Evolutionary conservation across 64 coral and sea anemone genomes (phyloP).

Genomic region (Pachyseris speciosa): DNA sequence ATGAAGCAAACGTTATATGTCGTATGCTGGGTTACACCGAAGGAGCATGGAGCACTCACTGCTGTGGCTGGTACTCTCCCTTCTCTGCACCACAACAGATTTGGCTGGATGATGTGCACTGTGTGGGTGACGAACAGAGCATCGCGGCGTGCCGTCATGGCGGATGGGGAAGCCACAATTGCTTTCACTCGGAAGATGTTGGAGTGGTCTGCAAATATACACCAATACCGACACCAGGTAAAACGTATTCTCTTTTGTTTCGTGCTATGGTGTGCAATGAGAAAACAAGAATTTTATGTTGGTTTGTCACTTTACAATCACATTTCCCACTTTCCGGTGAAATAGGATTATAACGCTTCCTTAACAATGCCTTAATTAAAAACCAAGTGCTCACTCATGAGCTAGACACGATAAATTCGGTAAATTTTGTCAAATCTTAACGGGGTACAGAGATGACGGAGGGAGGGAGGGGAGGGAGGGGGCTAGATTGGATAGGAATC

Average conservation of each 20-base stretch:
- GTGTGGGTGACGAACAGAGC: constrained; percentile 63
- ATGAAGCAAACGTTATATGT: constrained; percentile 31
- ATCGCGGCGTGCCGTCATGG: constrained; percentile 54
- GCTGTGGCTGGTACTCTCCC: background rate
- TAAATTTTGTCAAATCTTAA: no score
- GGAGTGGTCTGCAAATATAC: constrained; percentile 37
- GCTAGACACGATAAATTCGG: no score
- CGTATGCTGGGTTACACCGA: constrained; percentile 8
- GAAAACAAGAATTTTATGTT: no score
- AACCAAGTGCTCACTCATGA: no score
- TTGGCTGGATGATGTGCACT: constrained; percentile 81
- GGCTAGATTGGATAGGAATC: no score
- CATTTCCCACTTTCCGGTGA: no score
- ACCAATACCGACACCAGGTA: constrained; percentile 1
- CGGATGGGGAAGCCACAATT: constrained; percentile 67
- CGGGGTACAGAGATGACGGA: no score
- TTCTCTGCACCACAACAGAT: constrained; percentile 17
- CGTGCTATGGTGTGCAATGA: no score
- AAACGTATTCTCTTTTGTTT: background rate
- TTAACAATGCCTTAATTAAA: no score
- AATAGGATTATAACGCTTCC: no score
- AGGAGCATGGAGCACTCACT: constrained; percentile 41
- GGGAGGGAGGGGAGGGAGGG: no score
- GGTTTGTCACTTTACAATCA: no score
- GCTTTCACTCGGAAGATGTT: constrained; percentile 30